Evolutionary conservation across 2,797 vertebrate genomes (phyloP), one percentile per base, ranked within the genome.

Genomic region (Anableps anableps): DNA sequence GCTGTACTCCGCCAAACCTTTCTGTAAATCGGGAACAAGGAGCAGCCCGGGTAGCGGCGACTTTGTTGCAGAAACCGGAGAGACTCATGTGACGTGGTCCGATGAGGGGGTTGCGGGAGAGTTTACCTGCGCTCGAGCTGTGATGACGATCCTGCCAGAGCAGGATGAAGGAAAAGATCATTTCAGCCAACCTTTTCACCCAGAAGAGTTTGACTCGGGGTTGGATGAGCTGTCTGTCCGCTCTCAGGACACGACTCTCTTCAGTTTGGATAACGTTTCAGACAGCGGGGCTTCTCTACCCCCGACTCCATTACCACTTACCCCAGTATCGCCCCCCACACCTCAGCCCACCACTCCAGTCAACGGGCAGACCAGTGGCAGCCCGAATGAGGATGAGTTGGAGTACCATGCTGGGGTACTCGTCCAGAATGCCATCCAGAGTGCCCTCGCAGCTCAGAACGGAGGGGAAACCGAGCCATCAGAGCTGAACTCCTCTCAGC

Each of bases 211-310:
- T 0, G 97, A 99, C 94, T 99, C 98, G 0, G 99, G 98, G 66
- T 91, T 99, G 88, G 98, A 99, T 82, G 98, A 99, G 75, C 77
- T 98, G 75, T 99, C 98, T 0, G 91, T 99, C 75, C 96, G 97
- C 86, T 99, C 98, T 84, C 98, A 99, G 95, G 98, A 99, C 89
- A 99, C 97, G 6, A 97, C 98, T 66, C 95, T 97, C 83, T 97
- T 98, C 75, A 98, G 98, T 92, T 96, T 98, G 97, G 98, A 99
- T 91, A 99, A 97, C 71, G 92, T 99, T 74, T 99, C 98, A 0
- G 98, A 99, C 92, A 98, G 97, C 0, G 97, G 97, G 23, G 97
- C 97, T 14, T 98, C 14, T 90, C 96, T 80, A 92, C 97, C 79
- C 93, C 97, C 87, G 92, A 98, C 92, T 94, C 98, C 81, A 0